phyloP scores from a whole-genome alignment of 2,113 vertebrate genomes.

The Ictidomys tridecemlineatus region DNA sequence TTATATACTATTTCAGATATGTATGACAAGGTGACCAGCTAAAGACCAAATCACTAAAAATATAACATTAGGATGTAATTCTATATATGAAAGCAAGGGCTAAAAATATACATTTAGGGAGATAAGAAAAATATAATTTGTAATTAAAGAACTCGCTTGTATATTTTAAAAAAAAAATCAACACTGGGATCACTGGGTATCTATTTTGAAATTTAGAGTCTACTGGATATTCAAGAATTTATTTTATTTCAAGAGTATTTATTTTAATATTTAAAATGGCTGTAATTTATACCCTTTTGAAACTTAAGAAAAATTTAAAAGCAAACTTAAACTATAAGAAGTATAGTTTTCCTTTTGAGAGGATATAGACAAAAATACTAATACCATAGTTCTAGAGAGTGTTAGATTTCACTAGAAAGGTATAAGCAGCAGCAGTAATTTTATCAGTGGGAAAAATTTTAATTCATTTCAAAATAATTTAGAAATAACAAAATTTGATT shows the following conservation, averaged over 20 bases:
- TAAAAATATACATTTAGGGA: conserved; percentile 37
- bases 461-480: conserved; percentile 56
- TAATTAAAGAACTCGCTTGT: neutral
- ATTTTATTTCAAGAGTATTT: conserved; percentile 23
- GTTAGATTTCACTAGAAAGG: neutral
- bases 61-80: neutral
- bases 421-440: neutral
- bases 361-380: neutral
- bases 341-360: neutral
- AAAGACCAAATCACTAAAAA: conserved; percentile 2
- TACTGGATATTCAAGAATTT: conserved; percentile 5
- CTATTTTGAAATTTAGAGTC: neutral
- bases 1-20: conserved; percentile 7
- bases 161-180: neutral
- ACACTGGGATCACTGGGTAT: neutral
- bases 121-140: conserved; percentile 28
- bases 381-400: neutral
- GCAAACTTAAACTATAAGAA: neutral
- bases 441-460: conserved; percentile 8
- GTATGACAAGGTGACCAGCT: neutral
- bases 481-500: neutral
- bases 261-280: neutral
- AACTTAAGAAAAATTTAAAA: conserved; percentile 30
- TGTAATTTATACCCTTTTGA: conserved; percentile 19
- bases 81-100: neutral